Conservation (phyloP, 2,113 vertebrate species). For the Pao palembangensis region DNA sequence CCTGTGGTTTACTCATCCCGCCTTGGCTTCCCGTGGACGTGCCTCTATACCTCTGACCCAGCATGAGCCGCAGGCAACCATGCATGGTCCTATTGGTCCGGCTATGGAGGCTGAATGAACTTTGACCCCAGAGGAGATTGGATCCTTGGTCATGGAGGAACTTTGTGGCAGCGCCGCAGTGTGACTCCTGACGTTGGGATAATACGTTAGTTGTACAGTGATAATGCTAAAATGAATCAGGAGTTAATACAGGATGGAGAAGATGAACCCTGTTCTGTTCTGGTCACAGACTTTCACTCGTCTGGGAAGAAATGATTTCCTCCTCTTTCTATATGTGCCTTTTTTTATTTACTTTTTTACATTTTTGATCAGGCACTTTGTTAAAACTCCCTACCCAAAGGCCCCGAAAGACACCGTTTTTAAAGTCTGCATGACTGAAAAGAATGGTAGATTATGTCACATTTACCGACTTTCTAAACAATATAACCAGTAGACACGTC, state of each 20-base stretch:
- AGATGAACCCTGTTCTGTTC: conserved; percentile 3
- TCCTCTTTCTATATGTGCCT: too few relatives aligned
- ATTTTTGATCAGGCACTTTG: too few relatives aligned
- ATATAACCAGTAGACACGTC: too few relatives aligned
- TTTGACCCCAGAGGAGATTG: conserved; percentile 66
- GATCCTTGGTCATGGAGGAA: conserved; percentile 44
- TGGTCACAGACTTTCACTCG: neutral
- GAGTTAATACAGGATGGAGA: conserved; percentile 18
- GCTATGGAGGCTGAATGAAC: conserved; percentile 31
- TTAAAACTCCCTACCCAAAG: too few relatives aligned
- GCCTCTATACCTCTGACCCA: conserved; percentile 48
- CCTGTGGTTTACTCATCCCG: conserved; percentile 62
- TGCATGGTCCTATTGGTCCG: conserved; percentile 55
- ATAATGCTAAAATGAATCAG: conserved; percentile 30
- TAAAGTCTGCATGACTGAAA: neutral
- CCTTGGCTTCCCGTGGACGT: conserved; percentile 37
- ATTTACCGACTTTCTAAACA: too few relatives aligned
- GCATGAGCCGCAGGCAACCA: conserved; percentile 51
- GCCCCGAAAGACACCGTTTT: too few relatives aligned
- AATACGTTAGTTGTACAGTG: conserved; percentile 41
- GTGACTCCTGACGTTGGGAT: conserved; percentile 36
- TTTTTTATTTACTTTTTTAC: too few relatives aligned
- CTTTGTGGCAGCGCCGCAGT: conserved; percentile 31
- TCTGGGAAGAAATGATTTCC: too few relatives aligned
- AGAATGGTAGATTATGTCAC: neutral